Evolutionary conservation across 2,888 invertebrate genomes (phyloP).

Genomic region (Coelinius sp.): DNA sequence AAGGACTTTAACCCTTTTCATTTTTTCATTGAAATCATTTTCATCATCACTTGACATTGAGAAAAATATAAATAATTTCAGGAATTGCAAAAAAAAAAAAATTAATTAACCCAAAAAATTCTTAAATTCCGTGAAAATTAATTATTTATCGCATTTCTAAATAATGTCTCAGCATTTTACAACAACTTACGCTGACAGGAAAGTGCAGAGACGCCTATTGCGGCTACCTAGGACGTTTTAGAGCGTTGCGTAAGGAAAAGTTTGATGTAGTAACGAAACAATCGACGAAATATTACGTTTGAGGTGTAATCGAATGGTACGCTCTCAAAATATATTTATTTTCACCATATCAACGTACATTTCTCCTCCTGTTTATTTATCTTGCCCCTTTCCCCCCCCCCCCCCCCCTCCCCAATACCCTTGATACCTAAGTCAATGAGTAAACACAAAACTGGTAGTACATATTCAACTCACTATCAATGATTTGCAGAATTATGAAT

Average conservation of each 20-base stretch:
- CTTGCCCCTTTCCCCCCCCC: too few relatives aligned
- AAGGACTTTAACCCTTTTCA: too few relatives aligned
- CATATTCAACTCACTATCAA: background rate
- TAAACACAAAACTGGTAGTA: background rate
- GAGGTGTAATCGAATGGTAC: conserved; percentile 37
- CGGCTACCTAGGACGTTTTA: conserved; percentile 7
- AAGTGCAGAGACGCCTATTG: conserved; percentile 26
- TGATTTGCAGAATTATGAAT: background rate
- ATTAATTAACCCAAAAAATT: background rate
- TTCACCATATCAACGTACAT: background rate
- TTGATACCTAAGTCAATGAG: background rate
- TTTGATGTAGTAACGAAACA: conserved; percentile 43
- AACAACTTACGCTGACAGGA: conserved; percentile 4
- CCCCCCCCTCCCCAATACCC: background rate
- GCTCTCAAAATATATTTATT: conserved; percentile 29
- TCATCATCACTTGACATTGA: too few relatives aligned
- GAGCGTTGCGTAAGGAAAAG: conserved; percentile 44
- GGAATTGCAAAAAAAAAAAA: too few relatives aligned
- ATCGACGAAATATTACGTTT: conserved; percentile 40
- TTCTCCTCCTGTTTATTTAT: background rate
- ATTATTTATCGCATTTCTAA: background rate
- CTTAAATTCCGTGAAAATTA: background rate
- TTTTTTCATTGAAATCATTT: too few relatives aligned
- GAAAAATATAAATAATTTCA: too few relatives aligned
- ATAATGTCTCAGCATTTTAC: background rate